A percentile compares a stretch with the other conserved stretches of the same genome.
These are phyloP conservation scores for Onychorhynchus coronatus DNA, from an alignment of 2,113 vertebrate species.

Conservation along the genomic window DNA sequence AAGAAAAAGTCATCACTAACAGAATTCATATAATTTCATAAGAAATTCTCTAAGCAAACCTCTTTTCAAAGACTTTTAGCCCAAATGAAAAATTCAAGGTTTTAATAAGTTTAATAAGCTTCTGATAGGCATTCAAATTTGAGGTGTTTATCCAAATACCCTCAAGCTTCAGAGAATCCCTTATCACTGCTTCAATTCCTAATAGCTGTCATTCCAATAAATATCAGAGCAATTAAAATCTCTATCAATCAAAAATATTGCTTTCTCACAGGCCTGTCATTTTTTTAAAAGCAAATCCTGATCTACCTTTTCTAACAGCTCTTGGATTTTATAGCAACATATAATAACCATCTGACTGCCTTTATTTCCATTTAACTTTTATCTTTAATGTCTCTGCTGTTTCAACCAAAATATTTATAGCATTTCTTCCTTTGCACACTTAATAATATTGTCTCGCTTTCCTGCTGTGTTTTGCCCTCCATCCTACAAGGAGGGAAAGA, in stretches of 20 bases:
- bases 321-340: conserved; percentile 77
- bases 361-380: conserved; percentile 80
- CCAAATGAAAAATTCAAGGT: conserved; percentile 50
- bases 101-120: conserved; percentile 64
- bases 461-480: not conserved
- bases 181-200: conserved; percentile 28
- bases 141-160: conserved; percentile 66
- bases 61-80: conserved; percentile 46
- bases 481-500: not conserved
- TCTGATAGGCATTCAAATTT: conserved; percentile 54
- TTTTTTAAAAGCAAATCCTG: conserved; percentile 75
- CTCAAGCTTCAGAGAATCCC: conserved; percentile 60
- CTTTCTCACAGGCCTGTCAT: conserved; percentile 58
- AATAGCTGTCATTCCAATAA: conserved; percentile 65
- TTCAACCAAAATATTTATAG: conserved; percentile 78
- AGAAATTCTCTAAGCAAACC: conserved; percentile 34
- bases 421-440: conserved; percentile 47
- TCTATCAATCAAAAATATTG: conserved; percentile 50
- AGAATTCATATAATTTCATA: not conserved
- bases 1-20: not conserved
- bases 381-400: conserved; percentile 73
- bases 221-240: conserved; percentile 56
- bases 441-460: conserved; percentile 50
- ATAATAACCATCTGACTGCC: conserved; percentile 79
- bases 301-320: conserved; percentile 76